Conservation (phyloP, 2,797 vertebrate genomes). For the Diplodus puntazzo region DNA sequence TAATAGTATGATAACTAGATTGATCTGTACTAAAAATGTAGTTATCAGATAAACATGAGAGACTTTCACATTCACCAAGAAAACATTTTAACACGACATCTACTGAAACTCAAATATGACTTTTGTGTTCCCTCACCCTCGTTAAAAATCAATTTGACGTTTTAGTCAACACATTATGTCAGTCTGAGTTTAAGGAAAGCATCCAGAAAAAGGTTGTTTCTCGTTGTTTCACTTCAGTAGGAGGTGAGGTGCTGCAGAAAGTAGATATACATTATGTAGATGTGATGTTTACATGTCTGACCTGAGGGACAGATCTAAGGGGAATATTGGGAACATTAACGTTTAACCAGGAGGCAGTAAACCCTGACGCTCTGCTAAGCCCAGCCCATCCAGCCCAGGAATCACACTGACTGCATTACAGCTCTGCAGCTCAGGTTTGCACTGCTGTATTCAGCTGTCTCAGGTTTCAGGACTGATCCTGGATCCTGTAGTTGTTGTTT, state of each 20-base stretch:
- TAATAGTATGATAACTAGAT: no score
- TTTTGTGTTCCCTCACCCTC: no score
- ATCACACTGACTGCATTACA: slow-evolving; percentile 35
- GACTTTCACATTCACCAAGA: no score
- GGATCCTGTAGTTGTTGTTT: slow-evolving; percentile 55
- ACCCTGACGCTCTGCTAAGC: background rate
- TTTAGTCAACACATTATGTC: background rate
- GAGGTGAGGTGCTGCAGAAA: background rate
- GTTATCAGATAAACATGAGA: no score
- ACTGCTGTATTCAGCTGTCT: slow-evolving; percentile 40
- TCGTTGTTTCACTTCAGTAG: background rate
- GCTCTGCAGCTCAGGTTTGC: slow-evolving; percentile 10
- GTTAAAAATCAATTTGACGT: no score
- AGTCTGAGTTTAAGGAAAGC: no score
- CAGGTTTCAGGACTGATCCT: slow-evolving; percentile 54
- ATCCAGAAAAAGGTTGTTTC: background rate
- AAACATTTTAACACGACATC: no score
- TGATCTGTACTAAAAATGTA: no score
- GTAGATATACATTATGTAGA: no score
- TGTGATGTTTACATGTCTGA: background rate
- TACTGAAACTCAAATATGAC: no score
- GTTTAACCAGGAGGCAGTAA: background rate
- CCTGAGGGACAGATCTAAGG: background rate
- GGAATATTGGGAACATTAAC: background rate
- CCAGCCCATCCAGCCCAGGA: slow-evolving; percentile 25